Conservation (phyloP, 1,140 invertebrate species). For the Plectrocnemia conspersa region DNA sequence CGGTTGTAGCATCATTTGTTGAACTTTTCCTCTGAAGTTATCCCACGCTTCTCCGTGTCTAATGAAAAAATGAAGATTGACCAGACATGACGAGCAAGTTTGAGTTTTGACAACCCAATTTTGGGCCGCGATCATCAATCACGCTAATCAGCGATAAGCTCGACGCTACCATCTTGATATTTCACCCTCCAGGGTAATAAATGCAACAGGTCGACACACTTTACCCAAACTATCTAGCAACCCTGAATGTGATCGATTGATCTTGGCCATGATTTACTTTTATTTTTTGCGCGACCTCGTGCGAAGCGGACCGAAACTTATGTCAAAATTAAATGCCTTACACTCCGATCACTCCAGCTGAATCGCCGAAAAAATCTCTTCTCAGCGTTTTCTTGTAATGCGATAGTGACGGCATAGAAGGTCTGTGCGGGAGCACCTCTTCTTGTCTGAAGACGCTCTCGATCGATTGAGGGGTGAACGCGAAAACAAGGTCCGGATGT, state of each 20-base stretch:
- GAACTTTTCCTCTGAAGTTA: conserved; percentile 73
- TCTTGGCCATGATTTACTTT: not conserved
- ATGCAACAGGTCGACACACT: not conserved
- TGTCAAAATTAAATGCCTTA: conserved; percentile 75
- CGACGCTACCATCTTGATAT: conserved; percentile 12
- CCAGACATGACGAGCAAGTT: conserved; percentile 2
- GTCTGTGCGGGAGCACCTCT: conserved; percentile 69
- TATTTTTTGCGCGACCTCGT: not conserved
- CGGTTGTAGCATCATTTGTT: conserved; percentile 75
- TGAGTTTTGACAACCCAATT: conserved; percentile 21
- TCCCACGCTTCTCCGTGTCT: conserved; percentile 84
- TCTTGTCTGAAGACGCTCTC: conserved; percentile 70
- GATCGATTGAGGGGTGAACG: conserved; percentile 72
- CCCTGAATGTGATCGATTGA: not conserved
- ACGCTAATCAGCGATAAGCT: conserved; percentile 22
- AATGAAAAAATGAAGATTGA: conserved; percentile 35
- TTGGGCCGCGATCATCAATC: conserved; percentile 29
- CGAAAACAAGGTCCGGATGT: conserved; percentile 72
- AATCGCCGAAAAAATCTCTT: conserved; percentile 68
- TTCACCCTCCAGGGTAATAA: conserved; percentile 3
- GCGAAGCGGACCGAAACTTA: conserved; percentile 23
- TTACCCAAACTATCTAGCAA: not conserved
- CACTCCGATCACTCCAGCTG: conserved; percentile 73
- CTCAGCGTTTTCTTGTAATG: conserved; percentile 72
- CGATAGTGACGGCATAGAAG: conserved; percentile 71